A percentile compares a stretch with the other conserved stretches of the same genome.
Evolutionary conservation across 2,888 invertebrate genomes (phyloP).

Genomic region (Coelogynopora nodosa): DNA sequence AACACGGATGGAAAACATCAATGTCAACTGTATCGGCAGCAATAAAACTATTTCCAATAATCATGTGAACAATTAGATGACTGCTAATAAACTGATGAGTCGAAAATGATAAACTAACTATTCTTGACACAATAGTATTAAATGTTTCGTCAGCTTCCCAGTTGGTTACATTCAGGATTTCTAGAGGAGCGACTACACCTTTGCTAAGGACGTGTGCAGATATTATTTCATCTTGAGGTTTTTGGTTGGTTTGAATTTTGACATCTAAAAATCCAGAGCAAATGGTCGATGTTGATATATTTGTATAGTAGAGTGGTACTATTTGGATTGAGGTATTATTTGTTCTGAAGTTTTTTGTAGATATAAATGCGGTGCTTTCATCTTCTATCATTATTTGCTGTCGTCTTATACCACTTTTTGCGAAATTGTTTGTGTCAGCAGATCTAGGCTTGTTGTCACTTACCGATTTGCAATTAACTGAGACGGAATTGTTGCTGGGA

Average conservation of each 20-base stretch:
- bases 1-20: background rate
- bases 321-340: background rate
- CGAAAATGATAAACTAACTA: background rate
- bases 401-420: too few species aligned
- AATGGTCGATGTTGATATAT: background rate
- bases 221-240: background rate
- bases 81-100: background rate
- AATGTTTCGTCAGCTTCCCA: background rate
- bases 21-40: background rate
- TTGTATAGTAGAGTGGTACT: background rate
- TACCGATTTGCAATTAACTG: too few species aligned
- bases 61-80: background rate
- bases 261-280: background rate
- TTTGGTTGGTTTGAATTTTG: background rate
- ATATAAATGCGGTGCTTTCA: background rate
- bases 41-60: background rate
- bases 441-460: too few species aligned
- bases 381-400: background rate
- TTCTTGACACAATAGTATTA: background rate
- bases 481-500: too few species aligned
- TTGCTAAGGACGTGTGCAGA: background rate
- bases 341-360: background rate
- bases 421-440: too few species aligned
- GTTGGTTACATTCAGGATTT: background rate
- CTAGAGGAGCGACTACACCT: background rate